Conservation (phyloP, 2,797 vertebrate genomes). For the Taenioides sp. region DNA sequence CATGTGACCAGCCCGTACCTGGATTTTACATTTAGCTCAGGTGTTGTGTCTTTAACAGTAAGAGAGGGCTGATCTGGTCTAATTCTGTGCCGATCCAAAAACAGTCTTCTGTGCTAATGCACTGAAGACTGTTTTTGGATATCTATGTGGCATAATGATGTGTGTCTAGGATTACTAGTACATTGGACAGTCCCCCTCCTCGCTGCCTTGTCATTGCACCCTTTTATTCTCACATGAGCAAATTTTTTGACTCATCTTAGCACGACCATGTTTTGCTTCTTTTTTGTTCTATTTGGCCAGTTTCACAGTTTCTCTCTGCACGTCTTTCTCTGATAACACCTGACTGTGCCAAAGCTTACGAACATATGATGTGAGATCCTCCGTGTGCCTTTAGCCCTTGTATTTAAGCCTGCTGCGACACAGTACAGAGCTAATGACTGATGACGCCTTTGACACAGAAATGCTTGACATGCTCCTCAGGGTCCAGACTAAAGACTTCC, state of each 20-base stretch:
- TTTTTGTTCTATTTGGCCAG: slow-evolving; percentile 27
- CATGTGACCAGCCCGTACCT: neutral
- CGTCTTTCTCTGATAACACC: slow-evolving; percentile 31
- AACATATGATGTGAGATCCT: slow-evolving; percentile 52
- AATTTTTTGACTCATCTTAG: slow-evolving; percentile 33
- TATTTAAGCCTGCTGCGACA: slow-evolving; percentile 47
- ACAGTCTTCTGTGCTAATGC: too few species aligned
- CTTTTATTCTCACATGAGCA: slow-evolving; percentile 21
- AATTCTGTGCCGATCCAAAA: neutral
- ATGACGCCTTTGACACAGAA: slow-evolving; percentile 75
- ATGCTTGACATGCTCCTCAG: slow-evolving; percentile 74
- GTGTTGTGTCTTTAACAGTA: slow-evolving; percentile 6
- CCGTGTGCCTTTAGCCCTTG: slow-evolving; percentile 23
- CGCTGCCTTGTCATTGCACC: neutral
- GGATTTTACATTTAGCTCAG: neutral
- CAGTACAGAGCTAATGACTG: slow-evolving; percentile 69
- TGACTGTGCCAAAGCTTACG: slow-evolving; percentile 34
- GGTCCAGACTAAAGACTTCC: slow-evolving; percentile 75
- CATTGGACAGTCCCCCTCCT: slow-evolving; percentile 21
- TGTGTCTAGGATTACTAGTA: slow-evolving; percentile 47
- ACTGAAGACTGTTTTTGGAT: slow-evolving; percentile 21
- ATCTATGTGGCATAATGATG: slow-evolving; percentile 36
- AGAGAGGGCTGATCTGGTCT: slow-evolving; percentile 23
- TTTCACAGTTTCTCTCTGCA: slow-evolving; percentile 29
- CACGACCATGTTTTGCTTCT: slow-evolving; percentile 12